These are phyloP conservation scores for Cerastoderma edule DNA, from an alignment of 2,888 invertebrate genomes.

Conservation along the genomic window DNA sequence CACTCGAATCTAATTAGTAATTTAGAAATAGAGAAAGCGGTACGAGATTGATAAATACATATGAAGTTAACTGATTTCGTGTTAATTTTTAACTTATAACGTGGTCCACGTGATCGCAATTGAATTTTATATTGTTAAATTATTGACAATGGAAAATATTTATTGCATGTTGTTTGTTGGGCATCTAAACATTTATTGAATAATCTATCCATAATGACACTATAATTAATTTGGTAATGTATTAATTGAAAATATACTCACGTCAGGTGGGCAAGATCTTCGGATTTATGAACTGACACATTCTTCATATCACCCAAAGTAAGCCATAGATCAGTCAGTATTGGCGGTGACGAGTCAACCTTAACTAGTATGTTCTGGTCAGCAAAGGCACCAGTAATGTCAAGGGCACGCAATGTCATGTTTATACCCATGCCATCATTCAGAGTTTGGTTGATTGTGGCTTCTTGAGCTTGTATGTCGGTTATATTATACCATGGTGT, in stretches of 20 bases:
- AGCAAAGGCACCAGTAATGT: slow-evolving; percentile 44
- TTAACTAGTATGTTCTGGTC: slow-evolving; percentile 48
- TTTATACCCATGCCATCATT: slow-evolving; percentile 54
- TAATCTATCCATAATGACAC: too few species aligned
- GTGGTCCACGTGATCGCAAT: too few species aligned
- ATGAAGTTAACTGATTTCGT: too few species aligned
- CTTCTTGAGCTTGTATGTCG: slow-evolving; percentile 1
- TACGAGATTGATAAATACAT: too few species aligned
- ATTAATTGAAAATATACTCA: too few species aligned
- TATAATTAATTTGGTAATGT: too few species aligned
- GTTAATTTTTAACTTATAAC: too few species aligned
- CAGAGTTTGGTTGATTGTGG: not conserved
- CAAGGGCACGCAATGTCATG: slow-evolving; percentile 50
- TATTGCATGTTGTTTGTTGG: too few species aligned
- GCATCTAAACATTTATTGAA: too few species aligned
- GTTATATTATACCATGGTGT: not conserved
- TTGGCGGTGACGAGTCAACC: slow-evolving; percentile 58
- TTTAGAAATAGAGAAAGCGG: too few species aligned
- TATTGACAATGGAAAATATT: too few species aligned
- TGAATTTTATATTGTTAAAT: too few species aligned
- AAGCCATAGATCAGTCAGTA: slow-evolving; percentile 58
- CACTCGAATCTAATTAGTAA: slow-evolving; percentile 61
- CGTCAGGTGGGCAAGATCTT: slow-evolving; percentile 51
- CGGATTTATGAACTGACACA: slow-evolving; percentile 51
- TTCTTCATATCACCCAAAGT: slow-evolving; percentile 39